A percentile compares a stretch with the other conserved stretches of the same genome.
Conservation (phyloP, 2,113 vertebrate species). For the Stegastes partitus region DNA sequence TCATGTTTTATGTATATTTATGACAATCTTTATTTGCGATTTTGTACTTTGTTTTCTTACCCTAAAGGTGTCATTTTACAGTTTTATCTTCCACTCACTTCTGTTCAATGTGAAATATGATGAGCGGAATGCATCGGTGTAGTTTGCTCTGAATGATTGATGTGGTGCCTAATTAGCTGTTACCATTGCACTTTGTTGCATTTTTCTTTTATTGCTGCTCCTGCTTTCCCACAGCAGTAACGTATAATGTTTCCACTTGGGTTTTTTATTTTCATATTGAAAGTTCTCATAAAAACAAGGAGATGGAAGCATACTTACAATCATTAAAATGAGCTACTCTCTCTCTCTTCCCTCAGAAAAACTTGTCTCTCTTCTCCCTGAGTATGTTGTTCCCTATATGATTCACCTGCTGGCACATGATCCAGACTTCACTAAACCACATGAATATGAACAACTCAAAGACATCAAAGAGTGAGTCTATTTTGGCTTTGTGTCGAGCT, state of each 20-base stretch:
- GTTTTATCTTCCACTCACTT: too few relatives aligned
- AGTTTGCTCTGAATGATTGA: too few relatives aligned
- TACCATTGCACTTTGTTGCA: too few relatives aligned
- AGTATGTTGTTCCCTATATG: constrained; percentile 98
- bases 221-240: too few relatives aligned
- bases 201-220: too few relatives aligned
- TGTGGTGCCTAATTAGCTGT: too few relatives aligned
- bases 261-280: background rate
- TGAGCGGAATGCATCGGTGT: too few relatives aligned
- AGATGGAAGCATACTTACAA: background rate
- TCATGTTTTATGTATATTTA: too few relatives aligned
- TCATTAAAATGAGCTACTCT: background rate
- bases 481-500: background rate
- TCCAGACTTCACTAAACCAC: constrained; percentile 98
- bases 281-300: background rate
- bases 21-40: too few relatives aligned
- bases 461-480: constrained; percentile 98
- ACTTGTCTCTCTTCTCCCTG: constrained; percentile 94
- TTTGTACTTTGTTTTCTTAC: too few relatives aligned
- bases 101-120: too few relatives aligned
- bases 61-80: too few relatives aligned
- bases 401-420: constrained; percentile 98
- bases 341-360: constrained; percentile 87
- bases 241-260: background rate
- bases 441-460: constrained; percentile 97